These are phyloP conservation scores for Sebastes fasciatus DNA, from an alignment of 2,113 vertebrate species.

Conservation along the genomic window DNA sequence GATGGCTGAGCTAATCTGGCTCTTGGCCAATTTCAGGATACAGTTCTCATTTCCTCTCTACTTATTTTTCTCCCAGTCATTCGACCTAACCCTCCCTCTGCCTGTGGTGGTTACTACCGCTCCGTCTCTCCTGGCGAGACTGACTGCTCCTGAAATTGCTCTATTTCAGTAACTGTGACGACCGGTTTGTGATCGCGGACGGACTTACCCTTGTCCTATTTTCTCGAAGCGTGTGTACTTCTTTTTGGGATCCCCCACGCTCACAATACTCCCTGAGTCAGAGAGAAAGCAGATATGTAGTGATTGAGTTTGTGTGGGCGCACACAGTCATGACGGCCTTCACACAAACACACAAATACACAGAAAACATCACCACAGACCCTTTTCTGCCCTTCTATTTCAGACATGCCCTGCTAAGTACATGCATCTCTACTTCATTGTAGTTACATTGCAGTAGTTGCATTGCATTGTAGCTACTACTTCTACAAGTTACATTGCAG, in stretches of 20 bases:
- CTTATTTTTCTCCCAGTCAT: conserved; percentile 44
- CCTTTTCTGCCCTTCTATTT: neutral
- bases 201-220: conserved; percentile 97
- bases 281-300: conserved; percentile 57
- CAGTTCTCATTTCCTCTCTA: conserved; percentile 68
- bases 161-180: conserved; percentile 31
- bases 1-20: conserved; percentile 52
- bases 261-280: conserved; percentile 94
- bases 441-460: neutral
- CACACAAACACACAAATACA: conserved; percentile 21
- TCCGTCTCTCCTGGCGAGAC: conserved; percentile 37
- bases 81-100: conserved; percentile 40
- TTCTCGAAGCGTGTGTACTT: conserved; percentile 99
- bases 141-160: conserved; percentile 45
- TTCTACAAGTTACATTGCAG: neutral
- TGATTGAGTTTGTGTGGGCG: conserved; percentile 12
- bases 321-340: neutral
- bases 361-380: conserved; percentile 13
- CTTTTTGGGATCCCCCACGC: conserved; percentile 98
- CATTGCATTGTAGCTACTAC: too few species aligned
- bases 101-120: conserved; percentile 25
- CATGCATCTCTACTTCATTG: neutral
- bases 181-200: neutral
- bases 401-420: neutral
- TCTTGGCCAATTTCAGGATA: conserved; percentile 56